Base-by-base conservation (phyloP, 2,797 vertebrate genomes). In the Tragelaphus oryx region DNA sequence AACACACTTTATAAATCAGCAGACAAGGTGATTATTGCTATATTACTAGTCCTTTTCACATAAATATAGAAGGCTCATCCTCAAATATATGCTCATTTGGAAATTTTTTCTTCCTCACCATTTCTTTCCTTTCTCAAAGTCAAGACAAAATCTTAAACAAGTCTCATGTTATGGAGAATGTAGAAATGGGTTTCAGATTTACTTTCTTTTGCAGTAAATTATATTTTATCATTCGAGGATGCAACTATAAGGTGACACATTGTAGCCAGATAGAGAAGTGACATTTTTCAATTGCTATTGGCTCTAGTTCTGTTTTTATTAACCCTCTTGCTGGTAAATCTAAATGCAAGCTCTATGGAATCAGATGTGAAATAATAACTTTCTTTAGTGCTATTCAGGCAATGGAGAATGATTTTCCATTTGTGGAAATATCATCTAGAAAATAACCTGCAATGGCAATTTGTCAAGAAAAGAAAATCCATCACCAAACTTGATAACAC, bases 291-390 rank as follows among this genome's bases (percentile, higher is more conserved):
- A 94, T 97, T 96, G 95, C 84, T 96, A 71, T 96, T 97, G 96
- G 96, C 91, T 94, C 57, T 74, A 94, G 62, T 87, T 93, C 97
- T 93, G 59, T 94, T 96, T 97, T 97, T 97, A 97, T 97, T 97
- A 97, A 97, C 95, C 54, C 74, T 95, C 87, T 95, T 95, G 74
- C 95, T 96, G 94, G 95, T 92, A 96, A 97, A 98, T 97, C 95
- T 97, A 95, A 98, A 97, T 97, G 96, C 54, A 87, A 94, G 82
- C 75, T 93, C 95, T 68, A 37, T 92, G 57, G 88, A 95, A 97
- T 98, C 93, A 95, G 87, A 94, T 94, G 96, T 94, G 93, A 96
- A 97, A 96, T 97, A 97, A 96, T 97, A 97, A 98, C 97, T 96
- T 96, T 87, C 97, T 97, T 96, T 89, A 96, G 93, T 93, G 93